Base-by-base conservation (phyloP, 2,888 invertebrate genomes). In the Lacanobia wlatinum region DNA sequence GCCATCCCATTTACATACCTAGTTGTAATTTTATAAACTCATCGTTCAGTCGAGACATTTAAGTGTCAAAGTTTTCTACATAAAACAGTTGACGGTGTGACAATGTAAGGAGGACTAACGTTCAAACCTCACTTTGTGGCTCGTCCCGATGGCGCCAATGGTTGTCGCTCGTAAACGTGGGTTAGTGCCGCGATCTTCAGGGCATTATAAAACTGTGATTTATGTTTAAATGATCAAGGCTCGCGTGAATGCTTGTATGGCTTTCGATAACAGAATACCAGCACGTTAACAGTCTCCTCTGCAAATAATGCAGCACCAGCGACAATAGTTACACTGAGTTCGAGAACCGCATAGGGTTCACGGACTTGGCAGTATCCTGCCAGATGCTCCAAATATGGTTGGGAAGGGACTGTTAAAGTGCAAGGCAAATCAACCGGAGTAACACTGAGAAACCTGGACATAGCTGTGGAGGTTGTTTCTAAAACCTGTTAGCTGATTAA, bases 171-270 rank as follows among this genome's bases (percentile, higher is more conserved):
- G 56, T 70, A 82, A 73, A 76, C 50, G 55, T n/a, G 53, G 16
- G 46, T 8, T 28, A 46, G 55, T 60, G 71, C 59, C 62, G 50
- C 23, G 64, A 66, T 70, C 59, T 38, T 23, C 5, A 28, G 21
- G n/a, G 18, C 61, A 72, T 80, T 72, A 52, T 60, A 65, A 75
- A 79, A 72, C 52, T 23, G 12, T 68, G 76, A 76, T 67, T 80
- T 80, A 80, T 53, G 46, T 18, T 50, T 1, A 62, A 73, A 43
- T 34, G 34, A 67, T 50, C 43, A 52, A 5, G 28, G 23, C 2
- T 58, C 60, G 18, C 12, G 18, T 5, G 28, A 34, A 34, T 34
- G 34, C 34, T 34, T 34, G 34, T 6, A 34, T 34, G 6, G 34
- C 34, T 34, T 5, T 34, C 34, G 34, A 34, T 34, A 6, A 5